phyloP scores from a whole-genome alignment of 2,888 invertebrate genomes.

The Toxonevra muliebris region DNA sequence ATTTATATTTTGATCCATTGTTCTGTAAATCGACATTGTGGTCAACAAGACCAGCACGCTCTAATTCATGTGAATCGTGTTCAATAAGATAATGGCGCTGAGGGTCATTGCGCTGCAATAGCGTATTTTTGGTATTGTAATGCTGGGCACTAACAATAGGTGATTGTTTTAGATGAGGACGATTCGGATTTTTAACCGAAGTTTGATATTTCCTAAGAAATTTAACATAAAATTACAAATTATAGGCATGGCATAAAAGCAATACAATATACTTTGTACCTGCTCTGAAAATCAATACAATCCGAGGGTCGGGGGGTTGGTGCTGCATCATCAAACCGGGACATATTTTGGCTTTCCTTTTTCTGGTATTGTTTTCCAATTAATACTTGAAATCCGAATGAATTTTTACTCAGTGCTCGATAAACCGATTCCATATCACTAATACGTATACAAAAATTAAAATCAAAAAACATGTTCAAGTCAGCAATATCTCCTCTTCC shows the following conservation, averaged over 20 bases:
- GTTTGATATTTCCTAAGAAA: constrained; percentile 40
- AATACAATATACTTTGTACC: constrained; percentile 16
- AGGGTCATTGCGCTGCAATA: constrained; percentile 44
- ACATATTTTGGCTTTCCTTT: constrained; percentile 10
- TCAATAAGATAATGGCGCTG: constrained; percentile 47
- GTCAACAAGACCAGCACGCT: constrained; percentile 44
- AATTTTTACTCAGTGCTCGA: constrained; percentile 43
- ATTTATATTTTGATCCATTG: constrained; percentile 42
- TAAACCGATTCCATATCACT: constrained; percentile 44
- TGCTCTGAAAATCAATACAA: constrained; percentile 41
- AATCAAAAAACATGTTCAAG: no score
- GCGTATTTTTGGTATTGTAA: constrained; percentile 40
- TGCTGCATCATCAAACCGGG: constrained; percentile 7
- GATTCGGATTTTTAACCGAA: constrained; percentile 45
- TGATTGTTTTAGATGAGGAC: constrained; percentile 43
- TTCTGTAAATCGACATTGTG: constrained; percentile 7
- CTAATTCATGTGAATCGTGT: constrained; percentile 51
- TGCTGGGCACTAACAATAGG: constrained; percentile 41
- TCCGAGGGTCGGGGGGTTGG: constrained; percentile 22
- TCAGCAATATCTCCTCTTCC: background rate
- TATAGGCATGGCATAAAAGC: no score
- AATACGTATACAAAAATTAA: no score
- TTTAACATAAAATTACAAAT: background rate
- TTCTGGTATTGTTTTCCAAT: constrained; percentile 36
- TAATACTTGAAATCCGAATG: constrained; percentile 41